Conservation (phyloP, 2,113 vertebrate species). For the Psilopsiagon aurifrons region DNA sequence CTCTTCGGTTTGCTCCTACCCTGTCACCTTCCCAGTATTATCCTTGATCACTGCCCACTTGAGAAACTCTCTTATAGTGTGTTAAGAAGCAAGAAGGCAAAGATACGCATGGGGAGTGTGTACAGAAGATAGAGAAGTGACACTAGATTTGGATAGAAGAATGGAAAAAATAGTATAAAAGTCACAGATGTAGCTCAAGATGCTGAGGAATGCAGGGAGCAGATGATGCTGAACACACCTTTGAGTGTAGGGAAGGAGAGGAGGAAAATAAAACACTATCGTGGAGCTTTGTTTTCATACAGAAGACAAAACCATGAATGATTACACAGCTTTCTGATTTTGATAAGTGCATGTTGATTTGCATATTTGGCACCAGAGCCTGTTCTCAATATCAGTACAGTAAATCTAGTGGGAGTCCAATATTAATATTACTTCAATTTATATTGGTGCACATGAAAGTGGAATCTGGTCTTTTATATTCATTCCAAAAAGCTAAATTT, state of each 20-base stretch:
- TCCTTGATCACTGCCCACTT: not conserved
- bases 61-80: not conserved
- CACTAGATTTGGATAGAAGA: not conserved
- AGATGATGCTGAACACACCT: not conserved
- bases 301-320: not conserved
- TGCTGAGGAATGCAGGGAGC: not conserved
- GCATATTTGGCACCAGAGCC: slow-evolving; percentile 4
- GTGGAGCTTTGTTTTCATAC: not conserved
- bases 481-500: slow-evolving; percentile 16
- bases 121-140: not conserved
- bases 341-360: not conserved
- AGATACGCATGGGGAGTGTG: not conserved
- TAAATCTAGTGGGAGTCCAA: slow-evolving; percentile 14
- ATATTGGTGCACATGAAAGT: slow-evolving; percentile 1
- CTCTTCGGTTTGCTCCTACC: not conserved
- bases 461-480: not conserved
- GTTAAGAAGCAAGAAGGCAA: not conserved
- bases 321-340: not conserved
- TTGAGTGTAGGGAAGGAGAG: not conserved
- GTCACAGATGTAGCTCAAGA: not conserved
- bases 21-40: not conserved
- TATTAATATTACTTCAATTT: not conserved
- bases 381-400: not conserved
- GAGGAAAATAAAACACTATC: not conserved
- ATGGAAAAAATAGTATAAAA: not conserved